Conservation (phyloP, 1,140 invertebrate species). For the Arion vulgaris region DNA sequence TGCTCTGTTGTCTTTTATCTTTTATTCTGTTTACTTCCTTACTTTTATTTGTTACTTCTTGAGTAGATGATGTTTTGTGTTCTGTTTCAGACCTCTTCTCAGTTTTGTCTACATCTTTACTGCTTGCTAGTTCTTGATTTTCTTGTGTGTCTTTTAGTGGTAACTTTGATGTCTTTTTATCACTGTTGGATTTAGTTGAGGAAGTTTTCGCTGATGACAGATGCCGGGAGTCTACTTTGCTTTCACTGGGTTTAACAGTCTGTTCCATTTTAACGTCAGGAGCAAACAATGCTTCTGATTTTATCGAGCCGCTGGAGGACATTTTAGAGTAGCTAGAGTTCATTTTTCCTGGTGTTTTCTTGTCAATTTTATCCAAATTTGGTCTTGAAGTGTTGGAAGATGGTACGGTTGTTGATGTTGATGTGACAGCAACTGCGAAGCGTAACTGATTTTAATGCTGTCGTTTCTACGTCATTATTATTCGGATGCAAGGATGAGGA, state of each 20-base stretch:
- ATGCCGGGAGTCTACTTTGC: constrained; percentile 24
- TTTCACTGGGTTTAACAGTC: constrained; percentile 14
- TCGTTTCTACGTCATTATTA: neutral
- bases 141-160: constrained; percentile 47
- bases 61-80: constrained; percentile 22
- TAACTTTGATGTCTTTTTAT: constrained; percentile 39
- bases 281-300: constrained; percentile 42
- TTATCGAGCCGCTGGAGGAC: constrained; percentile 18
- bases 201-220: constrained; percentile 25
- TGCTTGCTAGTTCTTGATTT: constrained; percentile 40
- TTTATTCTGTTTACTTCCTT: constrained; percentile 41
- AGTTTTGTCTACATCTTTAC: constrained; percentile 54
- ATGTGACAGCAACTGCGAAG: neutral
- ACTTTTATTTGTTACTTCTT: constrained; percentile 31
- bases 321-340: constrained; percentile 26
- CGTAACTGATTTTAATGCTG: constrained; percentile 11
- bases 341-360: constrained; percentile 12
- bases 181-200: constrained; percentile 37
- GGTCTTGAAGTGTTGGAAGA: constrained; percentile 25
- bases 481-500: neutral
- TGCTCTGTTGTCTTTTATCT: constrained; percentile 41
- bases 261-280: constrained; percentile 43
- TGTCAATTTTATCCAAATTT: constrained; percentile 15
- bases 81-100: constrained; percentile 39
- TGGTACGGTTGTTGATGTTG: constrained; percentile 5